A percentile compares a stretch with the other conserved stretches of the same genome.
Evolutionary conservation across 2,888 invertebrate species (phyloP).

Genomic region (Sesia apiformis): DNA sequence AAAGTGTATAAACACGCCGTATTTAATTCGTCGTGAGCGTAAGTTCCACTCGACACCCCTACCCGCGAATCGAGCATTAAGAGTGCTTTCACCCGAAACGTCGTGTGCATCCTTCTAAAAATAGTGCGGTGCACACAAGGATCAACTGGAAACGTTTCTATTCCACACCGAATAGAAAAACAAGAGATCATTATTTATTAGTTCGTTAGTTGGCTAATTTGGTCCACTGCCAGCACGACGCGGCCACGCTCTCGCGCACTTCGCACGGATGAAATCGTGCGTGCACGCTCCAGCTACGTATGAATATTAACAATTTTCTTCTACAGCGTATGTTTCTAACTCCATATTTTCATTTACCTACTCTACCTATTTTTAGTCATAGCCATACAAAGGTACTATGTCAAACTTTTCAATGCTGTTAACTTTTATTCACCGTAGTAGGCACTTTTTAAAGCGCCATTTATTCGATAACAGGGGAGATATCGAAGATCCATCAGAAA

Average conservation of each 20-base stretch:
- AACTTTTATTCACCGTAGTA: too few species aligned
- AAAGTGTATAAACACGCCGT: constrained; percentile 49
- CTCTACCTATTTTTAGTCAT: too few species aligned
- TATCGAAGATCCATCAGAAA: constrained; percentile 69
- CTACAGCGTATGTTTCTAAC: constrained; percentile 7
- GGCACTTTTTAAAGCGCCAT: constrained; percentile 24
- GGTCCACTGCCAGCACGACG: constrained; percentile 63
- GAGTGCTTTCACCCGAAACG: constrained; percentile 72
- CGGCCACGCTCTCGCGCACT: constrained; percentile 68
- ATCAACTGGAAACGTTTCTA: constrained; percentile 65
- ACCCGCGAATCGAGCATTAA: constrained; percentile 60
- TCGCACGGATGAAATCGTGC: constrained; percentile 59
- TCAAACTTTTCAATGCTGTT: too few species aligned
- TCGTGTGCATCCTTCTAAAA: constrained; percentile 64
- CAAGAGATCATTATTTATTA: constrained; percentile 75
- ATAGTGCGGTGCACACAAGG: constrained; percentile 50
- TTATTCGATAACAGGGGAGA: constrained; percentile 40
- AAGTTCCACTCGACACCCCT: constrained; percentile 40
- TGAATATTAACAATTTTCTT: constrained; percentile 28
- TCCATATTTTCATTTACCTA: not conserved
- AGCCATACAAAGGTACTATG: too few species aligned
- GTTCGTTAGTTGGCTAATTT: constrained; percentile 73
- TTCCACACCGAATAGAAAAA: constrained; percentile 69
- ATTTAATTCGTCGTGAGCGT: constrained; percentile 32
- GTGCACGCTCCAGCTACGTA: constrained; percentile 30